Base-by-base conservation (phyloP, 2,888 invertebrate genomes). In the Dryococelus australis region DNA sequence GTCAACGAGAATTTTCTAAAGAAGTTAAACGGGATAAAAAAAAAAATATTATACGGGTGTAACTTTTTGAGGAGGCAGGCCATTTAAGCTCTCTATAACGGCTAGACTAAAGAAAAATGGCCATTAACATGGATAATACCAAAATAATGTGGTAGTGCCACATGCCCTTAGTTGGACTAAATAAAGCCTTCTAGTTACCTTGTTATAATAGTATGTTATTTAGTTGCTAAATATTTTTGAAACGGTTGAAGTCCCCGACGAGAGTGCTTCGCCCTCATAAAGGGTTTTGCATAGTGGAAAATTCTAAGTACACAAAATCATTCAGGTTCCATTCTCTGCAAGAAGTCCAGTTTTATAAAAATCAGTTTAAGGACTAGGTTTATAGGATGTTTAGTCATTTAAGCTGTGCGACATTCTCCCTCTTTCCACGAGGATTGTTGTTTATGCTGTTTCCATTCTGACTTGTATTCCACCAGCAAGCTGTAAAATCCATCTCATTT, bases 1-100 rank as follows among this genome's bases (percentile, higher is more conserved):
- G 35, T 43, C 28, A 83, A 83, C 83, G 83, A 83, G 83, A 43
- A 83, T 83, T 28, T 65, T 24, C n/a, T 24, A 65, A 65, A 16
- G 65, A 16, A 24, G 20, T 65, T 24, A 65, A 65, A 51, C 35
- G 35, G 35, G 35, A 35, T 20, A 24, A 20, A 65, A 65, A 16
- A 65, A 65, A 65, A n/a, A 65, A 65, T 65, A 24, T 12, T 65
- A 65, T 65, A 65, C 65, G 24, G 65, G 65, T 65, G 65, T 8
- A 65, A 65, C 65, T n/a, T 65, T 8, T n/a, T 65, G 65, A 1
- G 65, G 65, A 65, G 65, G 65, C 65, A 65, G n/a, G 65, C 65
- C 65, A 65, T 65, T 65, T n/a, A 65, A 24, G 20, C 65, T n/a
- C 65, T 12, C 65, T 65, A n/a, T 20, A 65, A n/a, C 65, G 65